A percentile compares a stretch with the other conserved stretches of the same genome.
Evolutionary conservation across 1,140 invertebrate species (phyloP).

Genomic region (Platyscapa corneri): DNA sequence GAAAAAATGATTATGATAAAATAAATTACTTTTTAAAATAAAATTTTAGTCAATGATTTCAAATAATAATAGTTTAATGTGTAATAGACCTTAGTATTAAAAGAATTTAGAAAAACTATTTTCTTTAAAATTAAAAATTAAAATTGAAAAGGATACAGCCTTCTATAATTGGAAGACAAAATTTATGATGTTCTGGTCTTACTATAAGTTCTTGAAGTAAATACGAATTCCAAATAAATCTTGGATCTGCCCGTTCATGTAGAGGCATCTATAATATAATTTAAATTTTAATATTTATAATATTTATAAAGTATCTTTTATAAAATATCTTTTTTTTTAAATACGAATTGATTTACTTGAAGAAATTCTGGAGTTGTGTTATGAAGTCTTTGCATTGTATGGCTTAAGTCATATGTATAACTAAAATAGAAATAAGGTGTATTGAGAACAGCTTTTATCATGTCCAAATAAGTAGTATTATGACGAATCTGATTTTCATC

Average conservation of each 20-base stretch:
- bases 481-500: conserved; percentile 85
- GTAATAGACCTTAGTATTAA: background rate
- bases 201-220: conserved; percentile 82
- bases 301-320: no score
- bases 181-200: conserved; percentile 82
- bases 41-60: background rate
- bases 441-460: conserved; percentile 86
- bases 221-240: conserved; percentile 96
- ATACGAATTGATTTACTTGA: conserved; percentile 69
- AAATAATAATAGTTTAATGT: background rate
- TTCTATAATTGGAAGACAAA: conserved; percentile 90
- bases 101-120: background rate
- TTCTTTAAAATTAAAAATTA: conserved; percentile 24
- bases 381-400: conserved; percentile 91
- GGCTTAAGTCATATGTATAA: conserved; percentile 94
- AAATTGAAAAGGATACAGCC: conserved; percentile 94
- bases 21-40: background rate
- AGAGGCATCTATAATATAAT: conserved; percentile 77
- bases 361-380: conserved; percentile 91
- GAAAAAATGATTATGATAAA: background rate
- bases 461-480: conserved; percentile 86
- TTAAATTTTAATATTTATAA: background rate
- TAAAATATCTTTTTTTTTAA: no score
- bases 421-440: conserved; percentile 94
- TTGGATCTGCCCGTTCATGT: conserved; percentile 85